Percentiles rank a stretch among this genome's conserved stretches.
phyloP scores from a whole-genome alignment of 2,888 invertebrate species.

The Amaurobius ferox region DNA sequence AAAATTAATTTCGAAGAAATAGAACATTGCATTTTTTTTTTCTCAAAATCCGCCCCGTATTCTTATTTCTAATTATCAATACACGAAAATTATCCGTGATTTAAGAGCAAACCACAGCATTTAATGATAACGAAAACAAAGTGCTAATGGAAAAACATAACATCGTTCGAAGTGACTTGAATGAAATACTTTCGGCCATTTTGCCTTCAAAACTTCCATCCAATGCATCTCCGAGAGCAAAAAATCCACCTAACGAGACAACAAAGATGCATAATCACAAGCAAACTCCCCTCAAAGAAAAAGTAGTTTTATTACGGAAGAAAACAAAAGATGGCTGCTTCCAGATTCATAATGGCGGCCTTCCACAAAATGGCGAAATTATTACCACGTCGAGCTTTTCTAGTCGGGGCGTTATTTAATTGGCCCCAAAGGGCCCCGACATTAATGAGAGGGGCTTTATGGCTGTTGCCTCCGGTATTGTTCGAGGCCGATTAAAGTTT shows the following conservation, averaged over 20 bases:
- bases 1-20: no score
- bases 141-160: constrained; percentile 20
- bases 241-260: neutral
- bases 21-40: no score
- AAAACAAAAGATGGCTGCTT: constrained; percentile 56
- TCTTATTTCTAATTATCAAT: neutral
- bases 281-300: constrained; percentile 13
- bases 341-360: constrained; percentile 43
- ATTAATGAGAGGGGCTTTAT: constrained; percentile 64
- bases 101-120: neutral
- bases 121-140: neutral
- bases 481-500: constrained; percentile 62
- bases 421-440: constrained; percentile 65
- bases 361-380: constrained; percentile 50
- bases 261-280: constrained; percentile 39
- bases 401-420: constrained; percentile 66
- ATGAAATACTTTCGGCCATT: constrained; percentile 27
- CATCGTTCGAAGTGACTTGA: constrained; percentile 2
- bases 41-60: no score
- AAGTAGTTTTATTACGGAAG: neutral
- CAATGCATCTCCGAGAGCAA: constrained; percentile 11
- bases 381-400: constrained; percentile 41
- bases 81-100: neutral
- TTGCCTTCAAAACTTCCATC: neutral
- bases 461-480: constrained; percentile 51